A percentile compares a stretch with the other conserved stretches of the same genome.
phyloP scores from a whole-genome alignment of 2,113 vertebrate species.

The Scomber scombrus region DNA sequence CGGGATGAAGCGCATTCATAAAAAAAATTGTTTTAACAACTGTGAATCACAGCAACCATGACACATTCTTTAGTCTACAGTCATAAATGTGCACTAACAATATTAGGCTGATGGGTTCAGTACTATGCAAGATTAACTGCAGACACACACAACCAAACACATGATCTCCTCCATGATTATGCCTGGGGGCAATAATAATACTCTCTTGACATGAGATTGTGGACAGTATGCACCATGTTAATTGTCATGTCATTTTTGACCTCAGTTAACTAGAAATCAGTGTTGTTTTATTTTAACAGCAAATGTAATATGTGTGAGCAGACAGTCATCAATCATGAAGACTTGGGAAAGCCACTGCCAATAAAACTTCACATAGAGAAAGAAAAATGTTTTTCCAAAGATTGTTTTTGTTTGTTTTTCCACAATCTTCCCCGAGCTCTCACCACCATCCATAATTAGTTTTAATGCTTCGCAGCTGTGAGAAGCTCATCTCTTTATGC shows the following conservation, averaged over 20 bases:
- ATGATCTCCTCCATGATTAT: no score
- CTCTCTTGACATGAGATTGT: no score
- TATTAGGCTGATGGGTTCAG: no score
- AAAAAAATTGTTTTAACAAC: no score
- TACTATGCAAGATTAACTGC: no score
- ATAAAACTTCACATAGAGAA: slow-evolving; percentile 34
- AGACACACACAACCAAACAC: no score
- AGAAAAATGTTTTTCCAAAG: slow-evolving; percentile 33
- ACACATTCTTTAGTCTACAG: no score
- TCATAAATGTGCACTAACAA: no score
- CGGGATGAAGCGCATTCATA: no score
- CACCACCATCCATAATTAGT: slow-evolving; percentile 21
- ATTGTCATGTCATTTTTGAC: not conserved
- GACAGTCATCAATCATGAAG: slow-evolving; percentile 25
- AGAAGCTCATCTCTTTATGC: slow-evolving; percentile 4
- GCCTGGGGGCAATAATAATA: no score
- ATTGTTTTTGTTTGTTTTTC: slow-evolving; percentile 22
- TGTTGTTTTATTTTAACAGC: not conserved
- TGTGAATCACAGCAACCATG: no score
- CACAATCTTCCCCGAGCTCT: not conserved
- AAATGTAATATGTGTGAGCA: not conserved
- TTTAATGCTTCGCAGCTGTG: slow-evolving; percentile 29
- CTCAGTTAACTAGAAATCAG: not conserved
- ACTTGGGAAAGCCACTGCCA: not conserved
- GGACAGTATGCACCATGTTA: no score